A percentile compares a stretch with the other conserved stretches of the same genome.
Evolutionary conservation across 2,888 invertebrate species (phyloP).

Genomic region (Ornithoptera alexandrae): DNA sequence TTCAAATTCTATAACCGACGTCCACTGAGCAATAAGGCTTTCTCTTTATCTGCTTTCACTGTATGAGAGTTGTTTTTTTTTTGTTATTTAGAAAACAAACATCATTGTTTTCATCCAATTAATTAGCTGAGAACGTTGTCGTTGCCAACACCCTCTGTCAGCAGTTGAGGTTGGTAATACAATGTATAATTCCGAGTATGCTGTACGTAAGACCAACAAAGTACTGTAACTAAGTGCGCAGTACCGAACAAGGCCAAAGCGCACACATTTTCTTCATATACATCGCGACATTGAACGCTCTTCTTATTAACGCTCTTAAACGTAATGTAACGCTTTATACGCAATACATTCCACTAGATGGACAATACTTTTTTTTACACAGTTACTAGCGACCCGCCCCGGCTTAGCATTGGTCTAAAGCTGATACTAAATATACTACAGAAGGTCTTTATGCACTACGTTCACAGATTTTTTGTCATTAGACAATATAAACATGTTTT

Average conservation of each 20-base stretch:
- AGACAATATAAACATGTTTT: too few species aligned
- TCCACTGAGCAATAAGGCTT: background rate
- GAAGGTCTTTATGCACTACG: too few species aligned
- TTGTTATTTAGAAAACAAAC: background rate
- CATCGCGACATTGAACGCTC: slow-evolving; percentile 5
- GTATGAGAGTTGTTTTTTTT: background rate
- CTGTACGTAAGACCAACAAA: slow-evolving; percentile 6
- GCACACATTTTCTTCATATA: slow-evolving; percentile 18
- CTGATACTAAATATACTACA: too few species aligned
- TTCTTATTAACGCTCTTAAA: slow-evolving; percentile 4
- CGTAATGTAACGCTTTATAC: background rate
- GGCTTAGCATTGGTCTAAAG: too few species aligned
- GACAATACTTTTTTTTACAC: too few species aligned
- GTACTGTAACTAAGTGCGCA: slow-evolving; percentile 12
- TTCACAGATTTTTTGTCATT: too few species aligned
- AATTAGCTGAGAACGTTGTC: slow-evolving; percentile 1
- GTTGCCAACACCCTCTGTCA: background rate
- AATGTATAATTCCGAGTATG: slow-evolving; percentile 8
- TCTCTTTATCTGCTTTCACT: slow-evolving; percentile 1
- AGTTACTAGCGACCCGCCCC: too few species aligned
- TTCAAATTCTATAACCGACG: too few species aligned
- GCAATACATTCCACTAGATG: background rate
- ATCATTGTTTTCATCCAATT: slow-evolving; percentile 1
- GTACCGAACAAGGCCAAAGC: slow-evolving; percentile 20
- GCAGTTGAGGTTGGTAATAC: slow-evolving; percentile 12